phyloP scores from a whole-genome alignment of 2,888 invertebrate species.

The Sympetrum striolatum region DNA sequence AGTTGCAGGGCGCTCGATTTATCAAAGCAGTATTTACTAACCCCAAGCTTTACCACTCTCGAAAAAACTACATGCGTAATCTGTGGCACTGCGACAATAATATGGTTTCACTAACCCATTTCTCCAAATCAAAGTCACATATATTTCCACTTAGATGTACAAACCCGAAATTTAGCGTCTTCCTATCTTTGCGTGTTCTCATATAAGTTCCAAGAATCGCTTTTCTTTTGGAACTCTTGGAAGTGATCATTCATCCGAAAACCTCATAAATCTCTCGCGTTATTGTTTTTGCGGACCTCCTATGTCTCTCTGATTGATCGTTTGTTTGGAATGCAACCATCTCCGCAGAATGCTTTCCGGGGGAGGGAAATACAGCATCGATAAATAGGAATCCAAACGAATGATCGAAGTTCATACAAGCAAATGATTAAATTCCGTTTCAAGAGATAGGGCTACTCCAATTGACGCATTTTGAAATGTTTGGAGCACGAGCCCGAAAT shows the following conservation, averaged over 20 bases:
- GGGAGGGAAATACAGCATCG: neutral
- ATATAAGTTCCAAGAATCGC: neutral
- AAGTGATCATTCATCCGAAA: neutral
- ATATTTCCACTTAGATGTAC: neutral
- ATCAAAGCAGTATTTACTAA: too few species aligned
- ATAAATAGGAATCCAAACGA: neutral
- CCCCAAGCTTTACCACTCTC: too few species aligned
- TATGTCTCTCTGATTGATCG: neutral
- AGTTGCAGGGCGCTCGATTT: too few species aligned
- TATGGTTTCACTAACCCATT: too few species aligned
- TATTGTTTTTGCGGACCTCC: neutral
- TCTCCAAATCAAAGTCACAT: too few species aligned
- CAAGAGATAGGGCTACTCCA: too few species aligned
- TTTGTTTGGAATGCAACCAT: neutral
- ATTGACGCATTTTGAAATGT: too few species aligned
- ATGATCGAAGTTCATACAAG: too few species aligned
- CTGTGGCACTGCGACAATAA: too few species aligned
- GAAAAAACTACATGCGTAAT: too few species aligned
- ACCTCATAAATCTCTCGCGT: neutral
- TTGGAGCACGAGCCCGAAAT: too few species aligned
- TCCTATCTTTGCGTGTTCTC: neutral
- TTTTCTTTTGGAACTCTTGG: neutral
- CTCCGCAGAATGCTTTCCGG: neutral
- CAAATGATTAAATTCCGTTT: too few species aligned
- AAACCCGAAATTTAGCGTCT: neutral